These are phyloP conservation scores for Pheosia tremula DNA, from an alignment of 2,888 invertebrate species.

Conservation along the genomic window DNA sequence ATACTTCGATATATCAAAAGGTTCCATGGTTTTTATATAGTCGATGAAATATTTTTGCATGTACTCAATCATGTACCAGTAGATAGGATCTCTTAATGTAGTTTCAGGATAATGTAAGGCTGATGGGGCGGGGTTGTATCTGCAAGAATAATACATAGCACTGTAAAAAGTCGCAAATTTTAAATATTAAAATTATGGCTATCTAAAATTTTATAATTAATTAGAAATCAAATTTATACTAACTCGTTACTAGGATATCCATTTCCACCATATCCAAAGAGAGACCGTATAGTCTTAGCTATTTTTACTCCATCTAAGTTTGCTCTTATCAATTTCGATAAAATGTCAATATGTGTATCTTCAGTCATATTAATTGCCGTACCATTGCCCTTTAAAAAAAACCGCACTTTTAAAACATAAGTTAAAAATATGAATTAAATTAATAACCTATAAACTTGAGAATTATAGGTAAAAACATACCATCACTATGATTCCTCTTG, in stretches of 20 bases:
- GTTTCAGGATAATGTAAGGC: slow-evolving; percentile 72
- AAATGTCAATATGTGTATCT: slow-evolving; percentile 63
- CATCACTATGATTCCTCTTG: slow-evolving; percentile 68
- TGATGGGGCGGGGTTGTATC: slow-evolving; percentile 73
- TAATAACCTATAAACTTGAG: neutral
- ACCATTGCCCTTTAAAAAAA: slow-evolving; percentile 58
- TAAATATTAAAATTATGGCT: neutral
- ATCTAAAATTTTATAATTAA: neutral
- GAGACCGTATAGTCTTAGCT: slow-evolving; percentile 63
- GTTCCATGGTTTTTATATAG: slow-evolving; percentile 56
- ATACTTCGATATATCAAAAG: slow-evolving; percentile 56
- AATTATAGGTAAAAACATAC: slow-evolving; percentile 43
- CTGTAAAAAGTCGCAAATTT: too few relatives aligned
- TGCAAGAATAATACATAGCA: slow-evolving; percentile 54
- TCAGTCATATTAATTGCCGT: slow-evolving; percentile 62
- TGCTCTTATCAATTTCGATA: slow-evolving; percentile 68
- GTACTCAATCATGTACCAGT: slow-evolving; percentile 65
- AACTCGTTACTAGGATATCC: slow-evolving; percentile 59
- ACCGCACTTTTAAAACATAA: neutral
- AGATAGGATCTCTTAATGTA: slow-evolving; percentile 67
- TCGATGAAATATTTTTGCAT: slow-evolving; percentile 63
- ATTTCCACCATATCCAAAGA: slow-evolving; percentile 66
- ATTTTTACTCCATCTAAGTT: slow-evolving; percentile 65
- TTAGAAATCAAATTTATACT: slow-evolving; percentile 26
- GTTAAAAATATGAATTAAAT: neutral